Evolutionary conservation across 2,113 vertebrate species (phyloP).

Genomic region (Apteryx owenii): DNA sequence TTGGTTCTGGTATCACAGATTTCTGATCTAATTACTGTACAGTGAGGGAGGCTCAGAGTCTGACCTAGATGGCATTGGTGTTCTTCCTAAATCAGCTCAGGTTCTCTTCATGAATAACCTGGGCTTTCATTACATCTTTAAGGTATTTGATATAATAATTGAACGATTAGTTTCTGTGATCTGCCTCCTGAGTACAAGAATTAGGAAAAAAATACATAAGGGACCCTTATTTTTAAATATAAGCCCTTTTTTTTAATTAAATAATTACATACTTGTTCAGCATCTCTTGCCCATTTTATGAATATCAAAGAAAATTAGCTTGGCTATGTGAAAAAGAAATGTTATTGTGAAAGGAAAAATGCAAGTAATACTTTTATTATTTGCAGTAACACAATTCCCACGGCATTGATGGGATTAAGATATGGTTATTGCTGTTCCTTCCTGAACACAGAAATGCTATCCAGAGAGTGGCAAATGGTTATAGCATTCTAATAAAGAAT

Average conservation of each 20-base stretch:
- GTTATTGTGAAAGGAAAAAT: neutral
- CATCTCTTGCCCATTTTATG: neutral
- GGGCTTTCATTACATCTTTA: neutral
- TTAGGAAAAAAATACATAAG: neutral
- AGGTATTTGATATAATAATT: neutral
- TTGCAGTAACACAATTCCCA: neutral
- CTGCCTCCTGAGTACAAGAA: neutral
- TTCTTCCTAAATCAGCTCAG: neutral
- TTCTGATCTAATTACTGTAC: neutral
- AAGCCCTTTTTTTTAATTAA: neutral
- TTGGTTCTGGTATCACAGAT: neutral
- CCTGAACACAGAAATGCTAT: neutral
- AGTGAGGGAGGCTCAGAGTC: neutral
- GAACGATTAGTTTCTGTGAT: neutral
- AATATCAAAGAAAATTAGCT: neutral
- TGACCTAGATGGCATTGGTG: neutral
- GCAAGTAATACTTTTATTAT: neutral
- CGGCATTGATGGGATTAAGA: neutral
- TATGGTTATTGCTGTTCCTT: neutral
- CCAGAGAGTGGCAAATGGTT: neutral
- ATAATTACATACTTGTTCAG: neutral
- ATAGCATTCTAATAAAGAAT: neutral
- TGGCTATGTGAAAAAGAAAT: neutral
- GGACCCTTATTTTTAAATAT: neutral
- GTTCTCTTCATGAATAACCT: neutral